Conservation (phyloP, 1,140 invertebrate species). For the Bradynema listronoti region DNA sequence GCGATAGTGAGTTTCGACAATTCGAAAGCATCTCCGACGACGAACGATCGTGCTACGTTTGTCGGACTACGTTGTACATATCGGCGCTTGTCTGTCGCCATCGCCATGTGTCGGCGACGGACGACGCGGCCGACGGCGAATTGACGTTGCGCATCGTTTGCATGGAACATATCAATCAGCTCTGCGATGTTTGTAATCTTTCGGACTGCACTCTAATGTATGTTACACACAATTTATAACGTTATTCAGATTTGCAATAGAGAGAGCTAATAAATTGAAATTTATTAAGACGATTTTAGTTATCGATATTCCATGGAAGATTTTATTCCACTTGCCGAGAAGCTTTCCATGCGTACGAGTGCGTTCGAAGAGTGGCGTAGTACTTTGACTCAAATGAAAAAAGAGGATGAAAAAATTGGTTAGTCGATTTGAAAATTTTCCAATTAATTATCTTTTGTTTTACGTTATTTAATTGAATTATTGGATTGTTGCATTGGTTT, state of each 20-base stretch:
- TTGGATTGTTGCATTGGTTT: too few species aligned
- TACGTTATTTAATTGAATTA: too few species aligned
- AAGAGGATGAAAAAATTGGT: conserved; percentile 1
- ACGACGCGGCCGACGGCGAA: too few species aligned
- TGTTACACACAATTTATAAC: too few species aligned
- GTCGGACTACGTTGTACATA: conserved; percentile 35
- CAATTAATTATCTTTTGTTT: too few species aligned
- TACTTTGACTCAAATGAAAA: conserved; percentile 4
- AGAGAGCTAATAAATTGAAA: too few species aligned
- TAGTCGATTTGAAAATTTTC: too few species aligned
- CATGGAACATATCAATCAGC: conserved; percentile 27
- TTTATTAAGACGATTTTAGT: conserved; percentile 22
- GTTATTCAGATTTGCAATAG: too few species aligned
- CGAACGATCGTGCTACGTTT: conserved; percentile 26
- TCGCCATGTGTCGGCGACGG: too few species aligned
- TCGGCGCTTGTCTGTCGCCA: conserved; percentile 31
- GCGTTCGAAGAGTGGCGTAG: conserved; percentile 24
- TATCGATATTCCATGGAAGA: conserved; percentile 31
- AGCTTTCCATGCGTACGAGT: conserved; percentile 18
- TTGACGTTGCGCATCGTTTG: conserved; percentile 29
- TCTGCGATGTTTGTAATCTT: conserved; percentile 31
- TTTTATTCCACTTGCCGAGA: conserved; percentile 19
- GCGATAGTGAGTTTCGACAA: conserved; percentile 28
- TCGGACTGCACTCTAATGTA: conserved; percentile 27
- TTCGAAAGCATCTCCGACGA: conserved; percentile 39